phyloP scores from a whole-genome alignment of 2,888 invertebrate genomes.

The Cyclophora albipunctata region DNA sequence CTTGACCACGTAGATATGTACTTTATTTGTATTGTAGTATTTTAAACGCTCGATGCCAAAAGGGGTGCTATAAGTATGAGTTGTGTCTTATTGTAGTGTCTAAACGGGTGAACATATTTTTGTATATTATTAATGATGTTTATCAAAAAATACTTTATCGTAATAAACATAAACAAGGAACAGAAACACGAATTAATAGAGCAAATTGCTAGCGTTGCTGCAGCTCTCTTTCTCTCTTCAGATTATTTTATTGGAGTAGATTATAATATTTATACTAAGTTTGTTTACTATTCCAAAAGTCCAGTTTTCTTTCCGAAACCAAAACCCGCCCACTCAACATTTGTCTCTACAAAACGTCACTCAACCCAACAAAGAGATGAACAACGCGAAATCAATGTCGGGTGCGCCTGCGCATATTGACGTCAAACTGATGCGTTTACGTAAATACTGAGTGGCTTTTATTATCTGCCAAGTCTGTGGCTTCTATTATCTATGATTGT shows the following conservation, averaged over 20 bases:
- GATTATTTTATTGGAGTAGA: too few relatives aligned
- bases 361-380: slow-evolving; percentile 36
- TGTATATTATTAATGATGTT: too few relatives aligned
- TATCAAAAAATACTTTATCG: too few relatives aligned
- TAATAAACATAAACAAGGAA: too few relatives aligned
- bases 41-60: background rate
- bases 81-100: background rate
- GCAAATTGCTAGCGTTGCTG: too few relatives aligned
- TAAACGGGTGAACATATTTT: too few relatives aligned
- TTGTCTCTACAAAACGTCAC: slow-evolving; percentile 47
- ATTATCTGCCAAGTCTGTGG: slow-evolving; percentile 64
- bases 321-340: slow-evolving; percentile 46
- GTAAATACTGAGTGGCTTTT: slow-evolving; percentile 68
- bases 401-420: slow-evolving; percentile 58
- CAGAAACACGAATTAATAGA: too few relatives aligned
- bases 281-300: too few relatives aligned
- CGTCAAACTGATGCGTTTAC: slow-evolving; percentile 69
- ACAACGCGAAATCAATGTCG: slow-evolving; percentile 48
- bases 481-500: slow-evolving; percentile 71
- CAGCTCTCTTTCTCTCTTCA: too few relatives aligned
- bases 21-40: background rate
- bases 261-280: too few relatives aligned
- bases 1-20: too few relatives aligned
- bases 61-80: background rate
- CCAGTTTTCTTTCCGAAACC: slow-evolving; percentile 9